These are phyloP conservation scores for Xestia ashworthii DNA, from an alignment of 2,888 invertebrate genomes.

Conservation along the genomic window DNA sequence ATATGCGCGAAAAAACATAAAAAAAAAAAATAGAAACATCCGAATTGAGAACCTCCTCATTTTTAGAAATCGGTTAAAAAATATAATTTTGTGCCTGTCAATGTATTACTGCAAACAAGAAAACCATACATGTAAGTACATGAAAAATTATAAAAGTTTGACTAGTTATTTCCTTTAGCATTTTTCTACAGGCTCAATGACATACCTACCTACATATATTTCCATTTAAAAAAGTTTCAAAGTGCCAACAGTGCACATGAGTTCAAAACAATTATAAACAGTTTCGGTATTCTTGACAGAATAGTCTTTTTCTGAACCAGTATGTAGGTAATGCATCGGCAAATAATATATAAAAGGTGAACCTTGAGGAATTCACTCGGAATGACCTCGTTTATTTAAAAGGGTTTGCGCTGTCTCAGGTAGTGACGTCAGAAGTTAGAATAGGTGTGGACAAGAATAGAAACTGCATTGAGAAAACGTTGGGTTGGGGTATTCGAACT, in stretches of 20 bases:
- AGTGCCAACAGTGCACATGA: background rate
- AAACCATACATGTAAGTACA: background rate
- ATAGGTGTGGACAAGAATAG: slow-evolving; percentile 17
- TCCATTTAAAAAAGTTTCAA: background rate
- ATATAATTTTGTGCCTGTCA: background rate
- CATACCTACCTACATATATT: background rate
- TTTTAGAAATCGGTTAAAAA: background rate
- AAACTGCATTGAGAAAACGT: slow-evolving; percentile 1
- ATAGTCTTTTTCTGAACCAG: background rate
- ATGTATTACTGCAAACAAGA: background rate
- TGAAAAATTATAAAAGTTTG: background rate
- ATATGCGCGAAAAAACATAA: too few relatives aligned
- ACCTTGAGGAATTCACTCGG: background rate
- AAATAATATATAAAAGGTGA: slow-evolving; percentile 11
- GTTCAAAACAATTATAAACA: background rate
- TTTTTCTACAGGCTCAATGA: background rate
- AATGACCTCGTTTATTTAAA: slow-evolving; percentile 34
- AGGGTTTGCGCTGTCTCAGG: slow-evolving; percentile 15
- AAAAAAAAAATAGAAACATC: too few relatives aligned
- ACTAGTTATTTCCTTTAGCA: background rate
- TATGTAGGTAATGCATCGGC: background rate
- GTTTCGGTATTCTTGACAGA: background rate
- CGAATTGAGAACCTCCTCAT: too few relatives aligned
- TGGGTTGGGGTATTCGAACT: background rate
- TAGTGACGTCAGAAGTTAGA: slow-evolving; percentile 29